Evolutionary conservation across 23 tunicate species (phyloP), one percentile per base, ranked within the genome.

Genomic region (Botrylloides violaceus): DNA sequence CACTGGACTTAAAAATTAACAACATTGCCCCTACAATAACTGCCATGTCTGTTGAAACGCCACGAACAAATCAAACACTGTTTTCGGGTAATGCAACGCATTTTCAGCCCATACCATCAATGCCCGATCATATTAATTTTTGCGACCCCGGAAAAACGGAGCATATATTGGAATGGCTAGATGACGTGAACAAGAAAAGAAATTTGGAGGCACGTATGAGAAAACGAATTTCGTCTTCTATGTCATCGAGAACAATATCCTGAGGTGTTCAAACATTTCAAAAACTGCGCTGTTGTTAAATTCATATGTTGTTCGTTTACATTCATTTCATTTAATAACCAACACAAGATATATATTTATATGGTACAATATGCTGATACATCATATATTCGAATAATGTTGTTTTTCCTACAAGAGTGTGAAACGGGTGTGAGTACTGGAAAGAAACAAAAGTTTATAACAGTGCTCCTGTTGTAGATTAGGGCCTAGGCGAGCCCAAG

Each of bases 51-150:
- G 15, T 28, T 0, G 58, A 68, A 4, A 35, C 74, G 24, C 74
- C 56, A 24, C 43, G 56, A 1, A 0, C 58, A 1, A 23, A n/a
- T 32, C 19, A 60, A 12, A 37, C 62, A 4, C 37, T 43, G 29
- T 22, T 43, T 39, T 22, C 74, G 0, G 29, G n/a, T 1, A n/a
- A 68, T 26, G 64, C 75, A 1, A 80, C 81, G 2, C 81, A 87
- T 30, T 80, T 87, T 61, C 95, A 87, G 49, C 95, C 95, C 34
- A 87, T 87, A 28, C 82, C 82, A 6, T 76, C 95, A 15, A 87
- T 87, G 95, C 95, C 95, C 39, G 95, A 87, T 30, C 86, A 87
- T 75, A 87, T 80, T 0, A 87, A 87, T 66, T 87, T 87, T 61
- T 87, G 95, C 34, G 95, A 87, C 62, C 95, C 95, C 12, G 37